Conservation (phyloP, 2,888 invertebrate species). For the Brachyptera putata region DNA sequence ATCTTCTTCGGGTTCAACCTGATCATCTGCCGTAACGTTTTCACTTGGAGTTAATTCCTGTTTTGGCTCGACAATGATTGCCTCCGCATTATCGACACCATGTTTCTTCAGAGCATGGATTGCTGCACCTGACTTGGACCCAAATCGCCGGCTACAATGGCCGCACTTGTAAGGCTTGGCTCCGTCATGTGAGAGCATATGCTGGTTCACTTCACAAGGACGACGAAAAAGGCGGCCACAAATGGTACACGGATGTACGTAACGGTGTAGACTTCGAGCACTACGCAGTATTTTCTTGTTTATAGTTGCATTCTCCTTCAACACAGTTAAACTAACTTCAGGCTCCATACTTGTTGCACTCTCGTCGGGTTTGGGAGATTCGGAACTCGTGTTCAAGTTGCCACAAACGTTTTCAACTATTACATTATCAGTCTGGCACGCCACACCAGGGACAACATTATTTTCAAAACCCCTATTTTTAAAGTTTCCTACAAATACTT, state of each 20-base stretch:
- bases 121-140: constrained; percentile 30
- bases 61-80: background rate
- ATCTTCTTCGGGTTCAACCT: constrained; percentile 21
- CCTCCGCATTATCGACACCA: constrained; percentile 21
- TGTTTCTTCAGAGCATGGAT: constrained; percentile 32
- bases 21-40: constrained; percentile 3
- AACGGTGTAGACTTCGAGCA: constrained; percentile 25
- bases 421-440: constrained; percentile 33
- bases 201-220: constrained; percentile 31
- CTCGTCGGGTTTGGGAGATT: constrained; percentile 6
- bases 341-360: too few relatives aligned
- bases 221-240: constrained; percentile 31
- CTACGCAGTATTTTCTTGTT: background rate
- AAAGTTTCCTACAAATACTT: constrained; percentile 28
- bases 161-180: constrained; percentile 31
- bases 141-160: constrained; percentile 30
- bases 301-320: background rate
- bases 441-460: constrained; percentile 31
- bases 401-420: constrained; percentile 3
- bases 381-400: background rate
- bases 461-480: constrained; percentile 27
- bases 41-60: too few relatives aligned
- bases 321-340: too few relatives aligned
- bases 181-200: constrained; percentile 31
- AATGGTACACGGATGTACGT: constrained; percentile 31